Evolutionary conservation across 2,888 invertebrate species (phyloP).

Genomic region (Calliopum simillimum): DNA sequence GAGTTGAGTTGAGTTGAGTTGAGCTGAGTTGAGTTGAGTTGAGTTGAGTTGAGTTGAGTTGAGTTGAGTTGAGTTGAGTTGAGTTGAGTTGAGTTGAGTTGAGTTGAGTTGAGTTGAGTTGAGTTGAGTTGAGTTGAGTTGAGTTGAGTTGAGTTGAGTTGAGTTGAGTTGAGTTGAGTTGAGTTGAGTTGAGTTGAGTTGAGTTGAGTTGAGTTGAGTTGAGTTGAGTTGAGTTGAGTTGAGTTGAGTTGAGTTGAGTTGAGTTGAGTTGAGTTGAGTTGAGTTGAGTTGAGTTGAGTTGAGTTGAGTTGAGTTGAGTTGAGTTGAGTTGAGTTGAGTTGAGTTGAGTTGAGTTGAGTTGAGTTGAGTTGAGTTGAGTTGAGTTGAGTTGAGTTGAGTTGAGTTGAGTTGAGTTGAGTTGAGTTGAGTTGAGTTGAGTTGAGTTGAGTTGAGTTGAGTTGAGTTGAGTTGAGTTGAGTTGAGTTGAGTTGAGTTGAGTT

Average conservation of each 20-base stretch:
- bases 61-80: slow-evolving; percentile 26
- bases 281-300: background rate
- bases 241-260: slow-evolving; percentile 17
- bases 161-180: slow-evolving; percentile 20
- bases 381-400: slow-evolving; percentile 9
- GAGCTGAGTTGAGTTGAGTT: slow-evolving; percentile 9
- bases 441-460: background rate
- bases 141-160: slow-evolving; percentile 19
- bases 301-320: too few relatives aligned
- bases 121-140: slow-evolving; percentile 27
- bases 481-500: slow-evolving; percentile 25
- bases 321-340: too few relatives aligned
- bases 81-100: slow-evolving; percentile 23
- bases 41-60: slow-evolving; percentile 20
- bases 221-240: slow-evolving; percentile 21
- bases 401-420: background rate
- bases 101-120: slow-evolving; percentile 26
- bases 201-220: slow-evolving; percentile 15
- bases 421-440: background rate
- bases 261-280: slow-evolving; percentile 12
- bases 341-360: slow-evolving; percentile 12
- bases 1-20: background rate
- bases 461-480: slow-evolving; percentile 19
- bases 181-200: slow-evolving; percentile 9
- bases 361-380: slow-evolving; percentile 1